phyloP scores from a whole-genome alignment of 2,113 vertebrate species.

The Centropus bengalensis region DNA sequence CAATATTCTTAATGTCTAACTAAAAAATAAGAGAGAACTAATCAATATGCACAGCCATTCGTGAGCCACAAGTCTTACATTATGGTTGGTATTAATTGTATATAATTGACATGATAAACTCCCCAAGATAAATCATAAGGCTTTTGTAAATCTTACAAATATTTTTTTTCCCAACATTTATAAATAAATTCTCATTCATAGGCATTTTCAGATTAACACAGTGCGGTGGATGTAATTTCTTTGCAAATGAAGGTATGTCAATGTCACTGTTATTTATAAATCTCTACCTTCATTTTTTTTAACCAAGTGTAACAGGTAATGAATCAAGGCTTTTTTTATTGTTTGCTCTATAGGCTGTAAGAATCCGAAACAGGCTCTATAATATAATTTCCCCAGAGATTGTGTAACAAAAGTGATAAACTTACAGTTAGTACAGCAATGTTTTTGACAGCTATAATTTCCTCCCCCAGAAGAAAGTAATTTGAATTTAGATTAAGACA shows the following conservation, averaged over 20 bases:
- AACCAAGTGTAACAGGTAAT: neutral
- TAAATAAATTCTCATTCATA: constrained; percentile 33
- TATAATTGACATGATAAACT: constrained; percentile 6
- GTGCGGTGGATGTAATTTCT: constrained; percentile 2
- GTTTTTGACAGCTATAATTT: constrained; percentile 13
- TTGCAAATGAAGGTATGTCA: constrained; percentile 29
- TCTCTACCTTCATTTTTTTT: neutral
- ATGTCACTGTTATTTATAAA: constrained; percentile 23
- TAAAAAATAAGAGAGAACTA: neutral
- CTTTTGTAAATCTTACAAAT: neutral
- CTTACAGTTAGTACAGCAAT: neutral
- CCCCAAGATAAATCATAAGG: constrained; percentile 5
- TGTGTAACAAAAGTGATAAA: constrained; percentile 15
- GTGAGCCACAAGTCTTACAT: neutral
- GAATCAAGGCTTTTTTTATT: constrained; percentile 4
- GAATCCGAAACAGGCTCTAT: neutral
- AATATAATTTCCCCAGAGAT: constrained; percentile 24
- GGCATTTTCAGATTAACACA: constrained; percentile 18
- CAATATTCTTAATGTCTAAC: neutral
- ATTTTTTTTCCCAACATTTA: constrained; percentile 13
- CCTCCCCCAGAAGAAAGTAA: neutral
- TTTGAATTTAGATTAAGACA: constrained; percentile 58
- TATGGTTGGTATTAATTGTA: constrained; percentile 33
- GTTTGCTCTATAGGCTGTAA: neutral
- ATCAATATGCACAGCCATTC: neutral